phyloP scores from a whole-genome alignment of 2,797 vertebrate species.

The Acanthurus leucopareius region DNA sequence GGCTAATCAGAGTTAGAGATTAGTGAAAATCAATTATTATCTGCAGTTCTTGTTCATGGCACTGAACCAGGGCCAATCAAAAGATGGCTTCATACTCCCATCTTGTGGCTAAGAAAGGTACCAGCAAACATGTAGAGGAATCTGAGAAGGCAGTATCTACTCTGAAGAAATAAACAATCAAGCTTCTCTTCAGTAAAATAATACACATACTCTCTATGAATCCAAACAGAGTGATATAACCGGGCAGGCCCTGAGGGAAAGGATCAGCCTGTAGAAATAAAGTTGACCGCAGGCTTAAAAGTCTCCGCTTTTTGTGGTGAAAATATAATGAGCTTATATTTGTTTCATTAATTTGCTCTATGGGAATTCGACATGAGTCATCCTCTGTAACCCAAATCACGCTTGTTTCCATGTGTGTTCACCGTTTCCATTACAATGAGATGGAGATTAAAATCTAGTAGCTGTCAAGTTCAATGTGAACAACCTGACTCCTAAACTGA shows the following conservation, averaged over 20 bases:
- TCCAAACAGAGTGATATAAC: conserved; percentile 46
- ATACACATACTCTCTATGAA: conserved; percentile 15
- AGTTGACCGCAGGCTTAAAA: conserved; percentile 21
- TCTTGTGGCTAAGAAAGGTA: conserved; percentile 73
- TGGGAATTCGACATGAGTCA: conserved; percentile 24
- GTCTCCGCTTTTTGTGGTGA: conserved; percentile 14
- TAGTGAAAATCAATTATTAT: conserved; percentile 22
- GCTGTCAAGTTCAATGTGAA: conserved; percentile 54
- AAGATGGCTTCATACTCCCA: conserved; percentile 71
- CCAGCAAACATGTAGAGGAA: background rate
- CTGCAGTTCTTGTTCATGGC: background rate
- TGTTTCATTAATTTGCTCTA: conserved; percentile 46
- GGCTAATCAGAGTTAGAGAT: background rate
- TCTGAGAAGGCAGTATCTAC: background rate
- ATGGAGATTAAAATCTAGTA: conserved; percentile 55
- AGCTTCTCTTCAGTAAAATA: conserved; percentile 30
- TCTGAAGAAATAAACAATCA: conserved; percentile 29
- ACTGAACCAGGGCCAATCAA: conserved; percentile 11
- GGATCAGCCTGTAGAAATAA: conserved; percentile 16
- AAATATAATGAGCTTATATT: conserved; percentile 47
- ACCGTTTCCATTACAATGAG: conserved; percentile 50
- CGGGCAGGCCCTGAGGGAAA: conserved; percentile 1
- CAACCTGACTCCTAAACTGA: conserved; percentile 26
- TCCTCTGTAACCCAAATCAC: conserved; percentile 31
- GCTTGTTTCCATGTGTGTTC: conserved; percentile 52